Evolutionary conservation across 2,888 invertebrate species (phyloP), one percentile per base, ranked within the genome.

Genomic region (Scaptodrosophila latifasciaeformis): DNA sequence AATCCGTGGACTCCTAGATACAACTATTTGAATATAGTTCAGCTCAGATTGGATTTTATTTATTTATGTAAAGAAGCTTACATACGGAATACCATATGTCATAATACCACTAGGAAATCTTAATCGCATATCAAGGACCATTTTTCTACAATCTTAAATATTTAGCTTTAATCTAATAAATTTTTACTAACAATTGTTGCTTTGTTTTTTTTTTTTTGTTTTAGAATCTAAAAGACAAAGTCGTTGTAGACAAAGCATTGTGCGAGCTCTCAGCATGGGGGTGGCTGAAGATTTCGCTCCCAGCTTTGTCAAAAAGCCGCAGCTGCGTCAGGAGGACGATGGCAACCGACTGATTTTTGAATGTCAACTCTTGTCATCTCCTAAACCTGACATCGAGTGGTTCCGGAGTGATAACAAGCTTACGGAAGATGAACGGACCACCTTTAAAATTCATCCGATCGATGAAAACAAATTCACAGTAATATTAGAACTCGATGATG

Each of bases 251-350:
- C 66, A 62, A 62, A 48, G 31, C 37, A 46, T 45, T 58, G 52
- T 57, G 56, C 64, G 13, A 62, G 40, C 55, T 49, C 68, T 79
- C 78, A 81, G 79, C 76, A 86, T 86, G 86, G 86, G 86, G 77
- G 86, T 86, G 82, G 85, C 86, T 79, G 96, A 96, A 88, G 96
- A 96, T 88, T 94, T 96, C 89, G 96, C 97, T 89, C 97, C 97
- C 88, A 97, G 96, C 91, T 97, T 98, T 90, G 96, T 96, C 77
- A 96, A 97, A 89, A 97, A 97, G 92, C 97, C 97, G 70, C 95
- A 96, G 88, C 91, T 98, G 82, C 91, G 96, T 75, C 97, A 98
- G 87, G 97, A 97, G 87, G 96, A 96, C 87, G 96, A 96, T 86
- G 96, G 96, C 82, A 96, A 96, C 89, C 92, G 95, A 84, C 91